Evolutionary conservation across 1,140 invertebrate species (phyloP).

Genomic region (Drosophila nikananu): DNA sequence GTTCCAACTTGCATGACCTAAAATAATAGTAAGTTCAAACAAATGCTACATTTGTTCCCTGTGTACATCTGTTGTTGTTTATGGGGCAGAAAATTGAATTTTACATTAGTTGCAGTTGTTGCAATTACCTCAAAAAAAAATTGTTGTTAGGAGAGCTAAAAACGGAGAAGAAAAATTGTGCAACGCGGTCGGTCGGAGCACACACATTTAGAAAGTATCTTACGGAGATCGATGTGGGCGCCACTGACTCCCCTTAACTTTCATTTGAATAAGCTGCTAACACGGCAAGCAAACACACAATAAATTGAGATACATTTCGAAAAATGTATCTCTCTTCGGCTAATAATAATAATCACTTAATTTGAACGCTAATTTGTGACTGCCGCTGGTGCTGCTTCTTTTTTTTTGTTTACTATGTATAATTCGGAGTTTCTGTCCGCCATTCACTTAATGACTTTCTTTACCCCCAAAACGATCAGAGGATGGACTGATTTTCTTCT

Average conservation of each 20-base stretch:
- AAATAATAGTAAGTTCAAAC: neutral
- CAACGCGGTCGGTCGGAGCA: conserved; percentile 42
- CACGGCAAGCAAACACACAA: conserved; percentile 48
- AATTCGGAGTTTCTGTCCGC: neutral
- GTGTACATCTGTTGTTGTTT: conserved; percentile 35
- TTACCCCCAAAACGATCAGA: conserved; percentile 51
- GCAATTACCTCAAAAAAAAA: conserved; percentile 29
- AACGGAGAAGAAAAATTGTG: conserved; percentile 59
- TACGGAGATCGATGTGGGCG: conserved; percentile 36
- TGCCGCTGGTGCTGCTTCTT: conserved; percentile 15
- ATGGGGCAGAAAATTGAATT: conserved; percentile 55
- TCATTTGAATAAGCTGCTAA: conserved; percentile 74
- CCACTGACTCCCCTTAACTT: conserved; percentile 39
- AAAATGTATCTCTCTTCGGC: conserved; percentile 37
- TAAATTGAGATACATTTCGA: conserved; percentile 58
- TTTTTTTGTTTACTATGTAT: neutral
- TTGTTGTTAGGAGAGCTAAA: conserved; percentile 4
- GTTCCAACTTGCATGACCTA: neutral
- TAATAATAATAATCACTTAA: conserved; percentile 83
- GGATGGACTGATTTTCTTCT: conserved; percentile 70
- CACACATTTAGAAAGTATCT: conserved; percentile 59
- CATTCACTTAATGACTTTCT: conserved; percentile 78
- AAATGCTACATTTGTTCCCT: conserved; percentile 1
- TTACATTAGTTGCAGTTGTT: conserved; percentile 66
- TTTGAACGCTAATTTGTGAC: conserved; percentile 76